These are phyloP conservation scores for Belgica antarctica DNA, from an alignment of 2,888 invertebrate genomes.

Conservation along the genomic window DNA sequence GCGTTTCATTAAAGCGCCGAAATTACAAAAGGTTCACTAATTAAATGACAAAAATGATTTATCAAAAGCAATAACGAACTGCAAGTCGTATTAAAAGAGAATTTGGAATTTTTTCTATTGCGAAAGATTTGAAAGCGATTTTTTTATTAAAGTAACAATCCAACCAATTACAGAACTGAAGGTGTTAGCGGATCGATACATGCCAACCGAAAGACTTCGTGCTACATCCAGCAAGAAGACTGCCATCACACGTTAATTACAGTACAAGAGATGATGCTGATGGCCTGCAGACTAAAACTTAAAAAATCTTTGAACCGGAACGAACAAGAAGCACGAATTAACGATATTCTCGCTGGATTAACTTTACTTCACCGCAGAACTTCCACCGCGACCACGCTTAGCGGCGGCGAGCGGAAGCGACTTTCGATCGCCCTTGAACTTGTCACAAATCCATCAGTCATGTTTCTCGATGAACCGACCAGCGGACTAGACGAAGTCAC, in stretches of 20 bases:
- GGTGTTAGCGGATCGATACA: slow-evolving; percentile 67
- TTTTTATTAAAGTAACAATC: no score
- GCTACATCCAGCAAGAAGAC: slow-evolving; percentile 80
- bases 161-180: slow-evolving; percentile 63
- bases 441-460: slow-evolving; percentile 79
- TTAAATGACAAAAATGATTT: no score
- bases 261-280: slow-evolving; percentile 73
- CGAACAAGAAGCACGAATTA: slow-evolving; percentile 49
- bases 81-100: no score
- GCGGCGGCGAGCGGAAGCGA: slow-evolving; percentile 78
- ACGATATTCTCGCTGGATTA: slow-evolving; percentile 52
- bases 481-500: slow-evolving; percentile 69
- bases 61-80: no score
- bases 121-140: no score
- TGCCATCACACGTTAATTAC: slow-evolving; percentile 70
- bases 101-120: no score
- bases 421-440: slow-evolving; percentile 78
- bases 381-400: slow-evolving; percentile 58
- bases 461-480: slow-evolving; percentile 82
- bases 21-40: no score
- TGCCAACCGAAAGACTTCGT: slow-evolving; percentile 72
- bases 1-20: no score
- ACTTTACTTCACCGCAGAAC: slow-evolving; percentile 52
- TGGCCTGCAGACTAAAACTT: slow-evolving; percentile 74
- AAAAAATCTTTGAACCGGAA: slow-evolving; percentile 46